phyloP scores from a whole-genome alignment of 2,888 invertebrate genomes.

The Allophyes oxyacanthae region DNA sequence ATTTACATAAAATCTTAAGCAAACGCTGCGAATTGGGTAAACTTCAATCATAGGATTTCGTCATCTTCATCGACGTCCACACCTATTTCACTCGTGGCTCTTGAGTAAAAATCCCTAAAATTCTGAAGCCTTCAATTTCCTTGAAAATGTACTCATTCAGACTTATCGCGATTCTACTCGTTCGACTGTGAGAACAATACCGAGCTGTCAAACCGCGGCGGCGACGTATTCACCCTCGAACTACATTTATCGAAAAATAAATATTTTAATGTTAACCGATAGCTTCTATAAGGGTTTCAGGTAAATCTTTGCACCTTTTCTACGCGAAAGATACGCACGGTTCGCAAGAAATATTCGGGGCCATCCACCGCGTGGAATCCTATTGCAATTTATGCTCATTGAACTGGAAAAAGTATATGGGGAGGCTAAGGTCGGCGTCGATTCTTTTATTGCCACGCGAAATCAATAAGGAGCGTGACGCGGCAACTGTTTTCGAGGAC shows the following conservation, averaged over 20 bases:
- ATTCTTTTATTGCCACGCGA: slow-evolving; percentile 85
- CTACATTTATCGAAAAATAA: slow-evolving; percentile 53
- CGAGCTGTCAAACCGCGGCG: slow-evolving; percentile 29
- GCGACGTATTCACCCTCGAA: slow-evolving; percentile 33
- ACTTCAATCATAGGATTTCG: slow-evolving; percentile 72
- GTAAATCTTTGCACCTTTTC: slow-evolving; percentile 84
- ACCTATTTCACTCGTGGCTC: slow-evolving; percentile 29
- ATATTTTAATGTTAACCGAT: slow-evolving; percentile 78
- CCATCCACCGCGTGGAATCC: slow-evolving; percentile 83
- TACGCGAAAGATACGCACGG: slow-evolving; percentile 69
- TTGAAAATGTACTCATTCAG: slow-evolving; percentile 13
- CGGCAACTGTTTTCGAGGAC: slow-evolving; percentile 66
- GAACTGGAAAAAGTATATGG: slow-evolving; percentile 86
- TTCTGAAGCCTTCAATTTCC: slow-evolving; percentile 13
- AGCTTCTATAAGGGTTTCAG: slow-evolving; percentile 71
- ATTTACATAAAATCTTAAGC: slow-evolving; percentile 79
- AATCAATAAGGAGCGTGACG: slow-evolving; percentile 85
- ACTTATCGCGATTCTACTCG: slow-evolving; percentile 26
- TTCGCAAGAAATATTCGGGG: slow-evolving; percentile 79
- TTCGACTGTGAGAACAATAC: slow-evolving; percentile 25
- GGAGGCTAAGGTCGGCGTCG: slow-evolving; percentile 81
- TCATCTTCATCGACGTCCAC: slow-evolving; percentile 59
- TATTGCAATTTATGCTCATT: slow-evolving; percentile 88
- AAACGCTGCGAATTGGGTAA: slow-evolving; percentile 79
- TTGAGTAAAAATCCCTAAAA: slow-evolving; percentile 30